Base-by-base conservation (phyloP, 64 coral and sea anemone genomes). In the Porites lutea region DNA sequence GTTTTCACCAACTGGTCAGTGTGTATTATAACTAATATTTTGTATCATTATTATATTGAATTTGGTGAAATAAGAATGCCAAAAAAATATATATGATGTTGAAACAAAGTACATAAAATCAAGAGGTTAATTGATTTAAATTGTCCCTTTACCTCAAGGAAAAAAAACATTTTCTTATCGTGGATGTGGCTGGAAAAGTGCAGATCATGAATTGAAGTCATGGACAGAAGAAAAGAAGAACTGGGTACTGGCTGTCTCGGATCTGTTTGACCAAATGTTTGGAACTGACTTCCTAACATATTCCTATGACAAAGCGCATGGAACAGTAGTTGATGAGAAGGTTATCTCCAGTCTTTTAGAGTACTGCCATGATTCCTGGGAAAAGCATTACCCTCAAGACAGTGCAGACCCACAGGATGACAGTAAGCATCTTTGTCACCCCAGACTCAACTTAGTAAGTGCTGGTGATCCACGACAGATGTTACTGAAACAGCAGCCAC, bases 181-280 rank as follows among this genome's bases (percentile, higher is more conserved):
- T 50, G 90, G 90, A 27, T 92, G 80, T 86, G 90, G 90, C 37
- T 92, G 90, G 90, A 86, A 72, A 75, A 54, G 23, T 15, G 15
- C 59, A 3, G 69, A 72, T 20, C n/a, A n/a, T n/a, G n/a, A n/a
- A n/a, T 59, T 77, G 60, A 84, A 12, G 43, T 72, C 64, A 71
- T 92, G 90, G 81, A 43, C 80, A 70, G n/a, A 82, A 15, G 78
- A 94, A 65, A 83, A 89, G 37, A 86, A 70, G 63, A 77, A 18
- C 1, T 84, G 92, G 87, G 50, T 94, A 52, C 13, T 61, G 10
- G 70, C 44, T 13, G 60, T 94, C 18, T 15, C 62, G 20, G 65
- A 82, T 51, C 68, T 94, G 10, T 89, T 94, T 19, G 48, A 88
- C 59, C 71, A 82, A 23, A 73, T 88, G 63, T 88, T 93, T 79